A percentile compares a stretch with the other conserved stretches of the same genome.
Evolutionary conservation across 2,113 vertebrate species (phyloP).

Genomic region (Microtus montanus): DNA sequence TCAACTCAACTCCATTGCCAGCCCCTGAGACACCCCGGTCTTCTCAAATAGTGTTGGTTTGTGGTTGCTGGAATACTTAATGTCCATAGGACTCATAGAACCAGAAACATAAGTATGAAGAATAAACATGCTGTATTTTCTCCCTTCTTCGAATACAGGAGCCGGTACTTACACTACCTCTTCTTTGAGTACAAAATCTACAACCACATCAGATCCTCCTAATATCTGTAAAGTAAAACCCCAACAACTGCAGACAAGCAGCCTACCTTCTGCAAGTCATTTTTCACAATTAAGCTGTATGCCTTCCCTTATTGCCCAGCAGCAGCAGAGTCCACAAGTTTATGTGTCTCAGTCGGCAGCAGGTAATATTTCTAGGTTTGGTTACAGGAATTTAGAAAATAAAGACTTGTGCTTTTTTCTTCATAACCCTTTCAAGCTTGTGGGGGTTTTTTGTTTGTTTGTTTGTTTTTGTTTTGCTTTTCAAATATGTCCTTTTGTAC

Average conservation of each 20-base stretch:
- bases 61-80: neutral
- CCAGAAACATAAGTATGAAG: neutral
- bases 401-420: neutral
- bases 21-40: neutral
- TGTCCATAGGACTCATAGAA: neutral
- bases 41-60: neutral
- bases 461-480: neutral
- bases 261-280: constrained; percentile 91
- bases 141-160: constrained; percentile 83
- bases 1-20: neutral
- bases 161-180: constrained; percentile 97
- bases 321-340: constrained; percentile 97
- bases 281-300: constrained; percentile 97
- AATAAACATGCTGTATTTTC: neutral
- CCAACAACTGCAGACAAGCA: constrained; percentile 94
- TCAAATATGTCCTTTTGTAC: neutral
- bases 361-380: constrained; percentile 85
- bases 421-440: neutral
- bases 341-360: constrained; percentile 99
- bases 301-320: constrained; percentile 95
- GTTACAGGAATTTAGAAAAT: constrained; percentile 2
- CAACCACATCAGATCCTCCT: constrained; percentile 96
- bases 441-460: too few species aligned
- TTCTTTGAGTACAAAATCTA: constrained; percentile 96
- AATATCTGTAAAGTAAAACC: constrained; percentile 99